A percentile compares a stretch with the other conserved stretches of the same genome.
Conservation (phyloP, 2,797 vertebrate genomes). For the Argya squamiceps region DNA sequence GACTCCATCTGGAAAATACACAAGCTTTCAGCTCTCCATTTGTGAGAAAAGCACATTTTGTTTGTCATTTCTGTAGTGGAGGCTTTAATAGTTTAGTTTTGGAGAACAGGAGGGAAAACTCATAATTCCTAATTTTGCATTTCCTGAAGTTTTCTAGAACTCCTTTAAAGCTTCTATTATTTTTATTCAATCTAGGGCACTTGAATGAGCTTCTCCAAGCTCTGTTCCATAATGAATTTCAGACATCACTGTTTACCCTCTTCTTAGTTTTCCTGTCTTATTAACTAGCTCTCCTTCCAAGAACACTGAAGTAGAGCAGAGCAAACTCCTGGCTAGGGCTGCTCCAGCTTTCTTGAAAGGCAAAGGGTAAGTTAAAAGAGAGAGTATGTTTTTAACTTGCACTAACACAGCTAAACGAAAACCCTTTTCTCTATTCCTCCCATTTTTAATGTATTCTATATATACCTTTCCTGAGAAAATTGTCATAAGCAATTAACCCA, state of each 20-base stretch:
- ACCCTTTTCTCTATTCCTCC: background rate
- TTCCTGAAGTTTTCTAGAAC: background rate
- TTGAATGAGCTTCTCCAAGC: conserved; percentile 20
- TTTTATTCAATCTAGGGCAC: background rate
- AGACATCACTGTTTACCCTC: conserved; percentile 54
- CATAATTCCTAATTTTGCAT: background rate
- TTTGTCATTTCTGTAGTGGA: background rate
- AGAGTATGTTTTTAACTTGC: conserved; percentile 49
- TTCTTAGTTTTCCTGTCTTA: conserved; percentile 81
- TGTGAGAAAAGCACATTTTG: background rate
- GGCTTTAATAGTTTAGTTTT: background rate
- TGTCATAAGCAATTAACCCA: conserved; percentile 63
- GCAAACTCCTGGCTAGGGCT: conserved; percentile 86
- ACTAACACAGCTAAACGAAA: conserved; percentile 74
- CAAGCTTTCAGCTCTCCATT: background rate
- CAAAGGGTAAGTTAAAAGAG: conserved; percentile 91
- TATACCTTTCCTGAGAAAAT: background rate
- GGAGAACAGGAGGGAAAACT: background rate
- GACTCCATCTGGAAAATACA: background rate
- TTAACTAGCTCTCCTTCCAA: conserved; percentile 88
- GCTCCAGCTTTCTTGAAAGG: conserved; percentile 93
- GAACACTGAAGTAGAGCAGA: conserved; percentile 87
- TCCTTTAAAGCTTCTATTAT: background rate
- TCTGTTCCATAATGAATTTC: conserved; percentile 51
- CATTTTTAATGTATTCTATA: background rate